Percentiles rank a stretch among this genome's conserved stretches.
These are phyloP conservation scores for Echinops telfairi DNA, from an alignment of 2,113 vertebrate genomes.

Conservation along the genomic window DNA sequence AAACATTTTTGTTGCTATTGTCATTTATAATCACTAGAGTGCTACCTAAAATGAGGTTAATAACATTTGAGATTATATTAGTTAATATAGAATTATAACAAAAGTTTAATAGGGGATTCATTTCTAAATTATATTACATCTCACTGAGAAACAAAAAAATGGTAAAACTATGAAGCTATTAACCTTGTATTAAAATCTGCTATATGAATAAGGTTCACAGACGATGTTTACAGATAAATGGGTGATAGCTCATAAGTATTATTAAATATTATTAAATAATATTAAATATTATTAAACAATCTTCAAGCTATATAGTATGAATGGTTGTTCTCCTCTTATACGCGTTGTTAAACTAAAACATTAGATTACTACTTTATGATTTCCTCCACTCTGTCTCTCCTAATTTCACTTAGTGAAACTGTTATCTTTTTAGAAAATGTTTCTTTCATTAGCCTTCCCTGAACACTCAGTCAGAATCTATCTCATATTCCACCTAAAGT, in stretches of 20 bases:
- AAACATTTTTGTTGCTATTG: neutral
- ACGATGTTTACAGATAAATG: neutral
- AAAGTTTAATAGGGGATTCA: neutral
- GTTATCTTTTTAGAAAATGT: neutral
- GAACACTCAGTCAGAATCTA: neutral
- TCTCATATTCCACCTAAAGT: neutral
- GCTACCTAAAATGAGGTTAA: neutral
- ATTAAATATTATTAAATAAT: too few relatives aligned
- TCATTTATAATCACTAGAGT: neutral
- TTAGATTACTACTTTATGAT: neutral
- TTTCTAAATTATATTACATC: neutral
- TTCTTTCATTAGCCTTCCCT: conserved; percentile 23
- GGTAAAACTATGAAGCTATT: conserved; percentile 26
- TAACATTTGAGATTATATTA: conserved; percentile 43
- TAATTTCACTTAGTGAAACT: conserved; percentile 8
- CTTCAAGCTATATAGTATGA: neutral
- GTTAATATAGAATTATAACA: conserved; percentile 50
- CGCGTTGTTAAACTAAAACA: neutral
- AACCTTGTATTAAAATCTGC: neutral
- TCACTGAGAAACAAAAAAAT: conserved; percentile 10
- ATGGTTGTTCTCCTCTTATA: neutral
- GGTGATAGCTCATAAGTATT: neutral
- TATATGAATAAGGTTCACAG: neutral
- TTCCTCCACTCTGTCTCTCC: neutral
- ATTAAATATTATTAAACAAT: too few relatives aligned